phyloP scores from a whole-genome alignment of 2,113 vertebrate species.

The Notarius quadriscutis region DNA sequence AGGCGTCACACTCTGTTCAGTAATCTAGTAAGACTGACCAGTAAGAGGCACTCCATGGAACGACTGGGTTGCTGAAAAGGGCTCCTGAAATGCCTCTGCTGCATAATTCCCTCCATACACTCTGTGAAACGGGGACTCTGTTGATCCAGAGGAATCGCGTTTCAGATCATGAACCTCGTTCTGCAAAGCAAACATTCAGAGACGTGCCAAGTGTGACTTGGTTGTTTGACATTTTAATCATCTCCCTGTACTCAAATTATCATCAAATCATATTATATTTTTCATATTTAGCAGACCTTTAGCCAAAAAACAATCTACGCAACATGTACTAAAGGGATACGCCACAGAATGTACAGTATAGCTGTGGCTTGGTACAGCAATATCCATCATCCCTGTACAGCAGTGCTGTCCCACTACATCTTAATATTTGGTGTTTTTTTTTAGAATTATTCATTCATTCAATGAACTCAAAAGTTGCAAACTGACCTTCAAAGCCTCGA shows the following conservation, averaged over 20 bases:
- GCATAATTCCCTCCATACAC: constrained; percentile 83
- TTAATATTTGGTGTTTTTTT: background rate
- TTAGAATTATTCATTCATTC: background rate
- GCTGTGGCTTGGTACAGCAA: background rate
- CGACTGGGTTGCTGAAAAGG: constrained; percentile 82
- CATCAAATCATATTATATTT: background rate
- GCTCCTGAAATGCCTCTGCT: constrained; percentile 80
- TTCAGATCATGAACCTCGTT: constrained; percentile 94
- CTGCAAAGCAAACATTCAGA: constrained; percentile 65
- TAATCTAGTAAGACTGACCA: constrained; percentile 66
- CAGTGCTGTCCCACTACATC: background rate
- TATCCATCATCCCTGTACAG: background rate
- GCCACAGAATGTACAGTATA: background rate
- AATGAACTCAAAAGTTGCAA: background rate
- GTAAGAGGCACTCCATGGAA: constrained; percentile 90
- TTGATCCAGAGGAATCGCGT: constrained; percentile 76
- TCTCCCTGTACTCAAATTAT: background rate
- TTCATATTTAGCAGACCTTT: background rate
- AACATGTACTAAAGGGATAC: background rate
- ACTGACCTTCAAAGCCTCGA: constrained; percentile 92
- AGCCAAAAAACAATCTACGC: background rate
- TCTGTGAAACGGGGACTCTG: constrained; percentile 76
- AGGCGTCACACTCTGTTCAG: background rate
- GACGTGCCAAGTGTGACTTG: background rate
- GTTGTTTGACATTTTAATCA: background rate